phyloP scores from a whole-genome alignment of 2,797 vertebrate species.

The Heterohyrax brucei region DNA sequence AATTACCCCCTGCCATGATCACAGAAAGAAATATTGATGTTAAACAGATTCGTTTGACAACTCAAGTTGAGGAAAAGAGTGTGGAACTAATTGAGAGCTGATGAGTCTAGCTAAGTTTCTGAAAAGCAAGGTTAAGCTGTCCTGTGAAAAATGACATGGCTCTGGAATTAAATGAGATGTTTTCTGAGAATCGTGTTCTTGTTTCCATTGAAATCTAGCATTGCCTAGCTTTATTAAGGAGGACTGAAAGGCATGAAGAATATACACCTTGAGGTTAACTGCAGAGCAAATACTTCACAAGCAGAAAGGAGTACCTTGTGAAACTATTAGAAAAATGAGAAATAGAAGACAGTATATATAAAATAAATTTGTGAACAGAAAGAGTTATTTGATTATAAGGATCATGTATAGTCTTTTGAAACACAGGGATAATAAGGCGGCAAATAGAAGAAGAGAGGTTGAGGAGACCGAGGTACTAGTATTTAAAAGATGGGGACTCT shows the following conservation, averaged over 20 bases:
- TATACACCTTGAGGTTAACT: slow-evolving; percentile 13
- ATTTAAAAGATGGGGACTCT: not conserved
- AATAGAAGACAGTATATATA: not conserved
- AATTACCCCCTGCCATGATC: slow-evolving; percentile 77
- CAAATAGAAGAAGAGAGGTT: not conserved
- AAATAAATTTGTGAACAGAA: slow-evolving; percentile 28
- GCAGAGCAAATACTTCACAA: slow-evolving; percentile 46
- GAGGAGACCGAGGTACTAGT: not conserved
- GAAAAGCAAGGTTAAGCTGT: slow-evolving; percentile 55
- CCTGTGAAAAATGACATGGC: not conserved
- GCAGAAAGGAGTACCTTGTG: not conserved
- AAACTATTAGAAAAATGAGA: not conserved
- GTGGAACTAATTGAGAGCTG: not conserved
- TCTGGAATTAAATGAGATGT: not conserved
- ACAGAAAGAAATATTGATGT: slow-evolving; percentile 73
- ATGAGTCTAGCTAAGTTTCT: not conserved
- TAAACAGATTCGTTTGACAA: slow-evolving; percentile 73
- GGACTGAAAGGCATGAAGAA: not conserved
- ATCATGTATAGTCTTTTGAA: not conserved
- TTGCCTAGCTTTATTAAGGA: not conserved
- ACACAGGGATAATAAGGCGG: not conserved
- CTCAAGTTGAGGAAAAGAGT: slow-evolving; percentile 11
- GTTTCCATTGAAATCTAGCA: slow-evolving; percentile 27
- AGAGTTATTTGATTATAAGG: slow-evolving; percentile 9
- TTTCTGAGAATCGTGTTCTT: not conserved